Evolutionary conservation across 2,113 vertebrate species (phyloP), one percentile per base, ranked within the genome.

Genomic region (Rallus limicola): DNA sequence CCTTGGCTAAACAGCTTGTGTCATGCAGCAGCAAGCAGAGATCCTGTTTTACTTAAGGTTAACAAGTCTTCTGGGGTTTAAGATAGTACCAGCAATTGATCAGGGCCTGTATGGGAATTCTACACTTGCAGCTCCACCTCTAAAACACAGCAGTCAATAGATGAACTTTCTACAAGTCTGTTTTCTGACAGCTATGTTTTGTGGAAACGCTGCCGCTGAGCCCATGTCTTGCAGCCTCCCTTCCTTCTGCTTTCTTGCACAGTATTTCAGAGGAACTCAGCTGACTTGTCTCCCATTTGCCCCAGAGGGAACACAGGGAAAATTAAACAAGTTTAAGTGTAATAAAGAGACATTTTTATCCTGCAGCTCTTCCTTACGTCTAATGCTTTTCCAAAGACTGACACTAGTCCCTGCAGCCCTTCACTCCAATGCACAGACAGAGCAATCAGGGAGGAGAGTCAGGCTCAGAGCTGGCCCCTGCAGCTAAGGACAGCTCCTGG

Each of bases 251-350:
- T 19, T 29, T 56, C 29, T 31, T 31, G 11, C 28, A 56, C 10
- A 33, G 4, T 17, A 55, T 29, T 55, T 55, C 28, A 29, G 11
- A 56, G 29, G 28, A 18, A 31, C 29, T 10, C 53, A 18, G 55
- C 28, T 56, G 59, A 19, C 36, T 86, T 28, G 6, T 36, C 33
- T 70, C 36, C 36, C 11, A 44, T 50, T 60, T 67, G 40, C 42
- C 13, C 2, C 26, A 28, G 33, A 29, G 9, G 13, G 26, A 58
- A 24, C 0, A 2, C 5, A 48, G 38, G 11, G n/a, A 23, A 25
- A 25, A 3, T 40, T 59, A 59, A 70, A 62, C 36, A 53, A 67
- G 20, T 5, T 0, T 36, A 50, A 23, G 40, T 15, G 14, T 6
- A 63, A 17, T 28, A 48, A 8, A 10, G 56, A 40, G 33, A 31